Conservation (phyloP, 2,888 invertebrate species). For the Caenorhabditis macrosperma region DNA sequence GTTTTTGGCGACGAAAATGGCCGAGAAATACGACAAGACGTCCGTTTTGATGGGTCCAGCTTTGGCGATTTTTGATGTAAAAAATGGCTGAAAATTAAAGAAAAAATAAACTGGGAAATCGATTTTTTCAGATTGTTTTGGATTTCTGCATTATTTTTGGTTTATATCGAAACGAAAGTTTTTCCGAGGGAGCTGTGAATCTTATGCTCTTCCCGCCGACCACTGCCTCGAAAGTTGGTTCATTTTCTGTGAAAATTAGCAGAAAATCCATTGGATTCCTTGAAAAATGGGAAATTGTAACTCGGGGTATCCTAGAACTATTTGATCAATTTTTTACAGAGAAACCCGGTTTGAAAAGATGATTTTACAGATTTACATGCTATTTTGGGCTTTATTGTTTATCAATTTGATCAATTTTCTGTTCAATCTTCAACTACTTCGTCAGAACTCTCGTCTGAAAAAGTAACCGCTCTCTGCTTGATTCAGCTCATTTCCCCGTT, state of each 20-base stretch:
- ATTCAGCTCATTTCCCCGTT: too few species aligned
- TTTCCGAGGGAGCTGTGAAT: not conserved
- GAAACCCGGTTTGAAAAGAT: not conserved
- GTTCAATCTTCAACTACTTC: not conserved
- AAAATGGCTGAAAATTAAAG: not conserved
- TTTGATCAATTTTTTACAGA: not conserved
- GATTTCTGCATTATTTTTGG: not conserved
- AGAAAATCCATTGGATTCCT: too few species aligned
- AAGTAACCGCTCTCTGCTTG: not conserved
- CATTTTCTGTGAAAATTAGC: too few species aligned
- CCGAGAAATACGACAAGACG: conserved; percentile 20
- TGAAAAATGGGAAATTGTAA: too few species aligned
- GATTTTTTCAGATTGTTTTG: not conserved
- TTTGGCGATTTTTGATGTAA: conserved; percentile 8
- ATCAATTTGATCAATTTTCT: not conserved
- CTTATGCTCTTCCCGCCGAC: not conserved
- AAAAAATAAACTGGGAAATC: not conserved
- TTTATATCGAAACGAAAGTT: not conserved
- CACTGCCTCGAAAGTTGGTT: not conserved
- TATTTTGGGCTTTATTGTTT: not conserved
- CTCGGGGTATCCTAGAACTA: too few species aligned
- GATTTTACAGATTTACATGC: not conserved
- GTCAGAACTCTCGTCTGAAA: not conserved
- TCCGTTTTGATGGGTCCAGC: conserved; percentile 9
- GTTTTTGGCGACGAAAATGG: conserved; percentile 18